phyloP scores from a whole-genome alignment of 2,888 invertebrate species.

The Aspidapion aeneum region DNA sequence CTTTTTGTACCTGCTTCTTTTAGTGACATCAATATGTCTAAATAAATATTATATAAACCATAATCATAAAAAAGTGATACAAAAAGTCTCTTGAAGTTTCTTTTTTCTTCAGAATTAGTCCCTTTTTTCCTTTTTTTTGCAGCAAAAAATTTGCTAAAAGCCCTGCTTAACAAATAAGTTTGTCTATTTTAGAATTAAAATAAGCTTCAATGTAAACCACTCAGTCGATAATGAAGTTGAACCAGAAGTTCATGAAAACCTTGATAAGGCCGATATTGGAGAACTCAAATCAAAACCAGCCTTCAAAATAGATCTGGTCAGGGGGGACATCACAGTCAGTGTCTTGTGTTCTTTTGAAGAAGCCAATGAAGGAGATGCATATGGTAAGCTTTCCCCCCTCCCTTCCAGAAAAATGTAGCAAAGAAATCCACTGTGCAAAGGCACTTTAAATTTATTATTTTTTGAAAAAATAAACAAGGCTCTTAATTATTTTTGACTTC shows the following conservation, averaged over 20 bases:
- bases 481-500: background rate
- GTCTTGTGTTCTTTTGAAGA: constrained; percentile 82
- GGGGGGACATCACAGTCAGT: constrained; percentile 73
- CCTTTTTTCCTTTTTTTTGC: no score
- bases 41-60: no score
- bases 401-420: no score
- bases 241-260: constrained; percentile 57
- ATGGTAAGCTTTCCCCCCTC: constrained; percentile 64
- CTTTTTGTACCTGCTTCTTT: no score
- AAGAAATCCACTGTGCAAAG: no score
- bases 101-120: no score
- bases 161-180: background rate
- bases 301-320: constrained; percentile 83
- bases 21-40: no score
- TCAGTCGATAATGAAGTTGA: constrained; percentile 83
- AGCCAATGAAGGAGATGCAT: constrained; percentile 64
- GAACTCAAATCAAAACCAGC: constrained; percentile 90
- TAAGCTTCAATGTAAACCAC: constrained; percentile 92
- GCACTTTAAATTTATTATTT: background rate
- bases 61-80: no score
- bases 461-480: no score
- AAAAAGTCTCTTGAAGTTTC: no score
- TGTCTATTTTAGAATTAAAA: constrained; percentile 60
- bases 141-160: no score
- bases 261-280: constrained; percentile 70